A percentile compares a stretch with the other conserved stretches of the same genome.
phyloP scores from a whole-genome alignment of 2,888 invertebrate genomes.

The Cryptocephalus moraei region DNA sequence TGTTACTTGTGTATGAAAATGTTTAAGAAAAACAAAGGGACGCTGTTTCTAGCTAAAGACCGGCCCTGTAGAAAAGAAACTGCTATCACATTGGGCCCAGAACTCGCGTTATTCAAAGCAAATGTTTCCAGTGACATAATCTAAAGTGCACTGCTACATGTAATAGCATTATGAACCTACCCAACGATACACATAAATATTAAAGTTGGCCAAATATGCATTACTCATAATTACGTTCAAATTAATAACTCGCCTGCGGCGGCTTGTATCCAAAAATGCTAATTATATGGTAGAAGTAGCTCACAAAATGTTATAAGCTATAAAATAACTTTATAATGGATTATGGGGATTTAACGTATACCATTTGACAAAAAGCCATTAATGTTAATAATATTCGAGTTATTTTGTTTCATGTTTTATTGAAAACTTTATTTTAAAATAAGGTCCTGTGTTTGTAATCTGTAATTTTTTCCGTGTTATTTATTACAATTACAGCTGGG shows the following conservation, averaged over 20 bases:
- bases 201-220: constrained; percentile 26
- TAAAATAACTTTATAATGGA: too few relatives aligned
- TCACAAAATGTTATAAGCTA: background rate
- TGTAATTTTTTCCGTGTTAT: too few relatives aligned
- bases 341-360: too few relatives aligned
- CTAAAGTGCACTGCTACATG: constrained; percentile 22
- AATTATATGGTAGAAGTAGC: constrained; percentile 3
- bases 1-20: too few relatives aligned
- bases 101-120: constrained; percentile 26
- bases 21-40: too few relatives aligned
- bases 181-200: constrained; percentile 25
- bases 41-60: background rate
- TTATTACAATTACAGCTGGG: too few relatives aligned
- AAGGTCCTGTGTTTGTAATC: too few relatives aligned
- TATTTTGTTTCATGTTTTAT: too few relatives aligned
- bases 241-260: constrained; percentile 18
- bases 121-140: constrained; percentile 28
- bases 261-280: constrained; percentile 5
- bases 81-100: constrained; percentile 23
- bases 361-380: too few relatives aligned
- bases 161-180: constrained; percentile 11
- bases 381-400: too few relatives aligned
- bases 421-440: too few relatives aligned
- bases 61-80: constrained; percentile 5
- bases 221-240: constrained; percentile 27